Conservation (phyloP, 2,113 vertebrate species). For the Strix uralensis region DNA sequence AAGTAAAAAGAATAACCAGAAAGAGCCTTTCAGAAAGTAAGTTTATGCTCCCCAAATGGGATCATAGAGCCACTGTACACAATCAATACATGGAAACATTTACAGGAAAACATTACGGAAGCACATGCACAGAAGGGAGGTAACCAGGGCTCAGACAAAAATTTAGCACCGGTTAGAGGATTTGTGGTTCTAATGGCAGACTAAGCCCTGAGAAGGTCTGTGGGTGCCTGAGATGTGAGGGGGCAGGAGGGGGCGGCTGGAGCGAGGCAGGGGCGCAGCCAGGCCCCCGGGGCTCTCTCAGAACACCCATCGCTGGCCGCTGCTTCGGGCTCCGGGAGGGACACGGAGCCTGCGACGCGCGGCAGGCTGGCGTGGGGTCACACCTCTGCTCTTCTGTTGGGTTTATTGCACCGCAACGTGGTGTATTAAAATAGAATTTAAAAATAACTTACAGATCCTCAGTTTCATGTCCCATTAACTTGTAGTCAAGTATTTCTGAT, state of each 20-base stretch:
- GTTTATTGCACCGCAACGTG: background rate
- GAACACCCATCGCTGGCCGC: background rate
- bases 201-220: background rate
- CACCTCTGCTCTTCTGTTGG: background rate
- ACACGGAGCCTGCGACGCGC: no score
- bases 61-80: background rate
- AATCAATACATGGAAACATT: no score
- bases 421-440: background rate
- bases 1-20: background rate
- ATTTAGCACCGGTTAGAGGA: background rate
- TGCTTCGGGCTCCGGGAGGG: no score
- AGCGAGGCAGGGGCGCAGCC: background rate
- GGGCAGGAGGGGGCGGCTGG: background rate
- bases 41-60: background rate
- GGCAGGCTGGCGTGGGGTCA: background rate
- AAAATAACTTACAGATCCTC: background rate
- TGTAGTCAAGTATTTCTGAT: constrained; percentile 12
- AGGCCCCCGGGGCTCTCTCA: no score
- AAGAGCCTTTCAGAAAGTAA: background rate
- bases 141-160: background rate
- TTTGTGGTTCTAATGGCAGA: background rate
- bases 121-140: background rate
- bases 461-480: constrained; percentile 8
- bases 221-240: background rate
- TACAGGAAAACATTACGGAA: background rate